Evolutionary conservation across 2,888 invertebrate genomes (phyloP).

Genomic region (Melanophora roralis): DNA sequence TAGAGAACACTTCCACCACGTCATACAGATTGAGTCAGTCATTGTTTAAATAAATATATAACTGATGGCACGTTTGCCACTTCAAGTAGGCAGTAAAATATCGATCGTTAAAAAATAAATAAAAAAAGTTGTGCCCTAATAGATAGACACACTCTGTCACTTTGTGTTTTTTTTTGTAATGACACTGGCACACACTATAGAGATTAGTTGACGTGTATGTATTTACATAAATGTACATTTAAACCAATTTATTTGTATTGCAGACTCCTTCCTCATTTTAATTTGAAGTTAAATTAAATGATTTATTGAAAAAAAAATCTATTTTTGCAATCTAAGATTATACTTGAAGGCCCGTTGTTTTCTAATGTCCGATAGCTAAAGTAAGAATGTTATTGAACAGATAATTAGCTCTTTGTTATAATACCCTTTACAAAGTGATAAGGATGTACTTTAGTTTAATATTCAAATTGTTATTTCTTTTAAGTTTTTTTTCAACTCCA

Average conservation of each 20-base stretch:
- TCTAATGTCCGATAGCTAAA: no score
- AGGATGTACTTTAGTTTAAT: no score
- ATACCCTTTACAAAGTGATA: no score
- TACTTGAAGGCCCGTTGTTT: no score
- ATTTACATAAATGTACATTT: neutral
- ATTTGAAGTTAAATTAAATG: neutral
- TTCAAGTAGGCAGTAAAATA: slow-evolving; percentile 67
- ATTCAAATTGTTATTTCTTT: no score
- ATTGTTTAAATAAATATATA: slow-evolving; percentile 24
- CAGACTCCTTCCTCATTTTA: neutral
- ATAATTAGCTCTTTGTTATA: no score
- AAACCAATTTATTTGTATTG: slow-evolving; percentile 1
- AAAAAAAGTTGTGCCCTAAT: slow-evolving; percentile 51
- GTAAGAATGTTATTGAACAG: no score
- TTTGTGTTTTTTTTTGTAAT: no score
- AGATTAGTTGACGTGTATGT: slow-evolving; percentile 3
- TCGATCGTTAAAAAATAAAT: slow-evolving; percentile 68
- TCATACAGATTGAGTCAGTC: slow-evolving; percentile 21
- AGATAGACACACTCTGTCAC: slow-evolving; percentile 20
- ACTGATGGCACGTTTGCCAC: slow-evolving; percentile 57
- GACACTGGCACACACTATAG: neutral
- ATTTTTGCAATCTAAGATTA: no score
- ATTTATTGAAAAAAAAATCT: no score
- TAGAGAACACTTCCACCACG: slow-evolving; percentile 20
- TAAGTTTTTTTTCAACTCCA: no score